Percentiles rank a stretch among this genome's conserved stretches.
Evolutionary conservation across 2,113 vertebrate species (phyloP).

Genomic region (Phaetusa simplex): DNA sequence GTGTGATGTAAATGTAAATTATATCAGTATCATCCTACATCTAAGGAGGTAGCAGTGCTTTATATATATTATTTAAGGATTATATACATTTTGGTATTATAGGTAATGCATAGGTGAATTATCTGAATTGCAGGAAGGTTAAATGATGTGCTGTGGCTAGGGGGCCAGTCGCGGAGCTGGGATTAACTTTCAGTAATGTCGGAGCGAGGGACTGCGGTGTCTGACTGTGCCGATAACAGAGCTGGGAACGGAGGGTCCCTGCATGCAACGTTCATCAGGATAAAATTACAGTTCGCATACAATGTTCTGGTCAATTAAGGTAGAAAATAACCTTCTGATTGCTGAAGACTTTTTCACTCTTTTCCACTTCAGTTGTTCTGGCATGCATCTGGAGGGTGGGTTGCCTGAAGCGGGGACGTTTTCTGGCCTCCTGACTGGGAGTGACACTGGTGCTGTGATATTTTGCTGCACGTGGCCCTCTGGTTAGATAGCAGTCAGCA

Average conservation of each 20-base stretch:
- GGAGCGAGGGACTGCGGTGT: rapidly evolving
- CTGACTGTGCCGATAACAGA: rapidly evolving
- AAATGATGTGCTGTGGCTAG: neutral
- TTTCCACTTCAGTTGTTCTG: neutral
- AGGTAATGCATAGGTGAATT: neutral
- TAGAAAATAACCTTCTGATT: neutral
- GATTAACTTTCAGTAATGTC: neutral
- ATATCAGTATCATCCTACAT: neutral
- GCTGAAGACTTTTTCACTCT: neutral
- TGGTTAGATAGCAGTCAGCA: neutral
- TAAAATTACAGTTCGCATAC: neutral
- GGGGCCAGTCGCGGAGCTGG: neutral
- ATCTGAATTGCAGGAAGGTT: neutral
- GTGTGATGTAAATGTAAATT: neutral
- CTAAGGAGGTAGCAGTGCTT: neutral
- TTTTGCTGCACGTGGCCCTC: neutral
- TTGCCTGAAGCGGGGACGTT: neutral
- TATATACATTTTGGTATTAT: neutral
- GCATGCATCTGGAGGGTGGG: neutral
- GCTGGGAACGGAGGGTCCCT: neutral
- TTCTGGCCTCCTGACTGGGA: neutral
- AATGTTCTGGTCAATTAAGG: neutral
- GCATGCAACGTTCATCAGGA: neutral
- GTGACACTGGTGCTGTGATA: neutral
- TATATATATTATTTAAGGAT: neutral